Conservation (phyloP, 2,888 invertebrate species). For the Strigamia maritima region DNA sequence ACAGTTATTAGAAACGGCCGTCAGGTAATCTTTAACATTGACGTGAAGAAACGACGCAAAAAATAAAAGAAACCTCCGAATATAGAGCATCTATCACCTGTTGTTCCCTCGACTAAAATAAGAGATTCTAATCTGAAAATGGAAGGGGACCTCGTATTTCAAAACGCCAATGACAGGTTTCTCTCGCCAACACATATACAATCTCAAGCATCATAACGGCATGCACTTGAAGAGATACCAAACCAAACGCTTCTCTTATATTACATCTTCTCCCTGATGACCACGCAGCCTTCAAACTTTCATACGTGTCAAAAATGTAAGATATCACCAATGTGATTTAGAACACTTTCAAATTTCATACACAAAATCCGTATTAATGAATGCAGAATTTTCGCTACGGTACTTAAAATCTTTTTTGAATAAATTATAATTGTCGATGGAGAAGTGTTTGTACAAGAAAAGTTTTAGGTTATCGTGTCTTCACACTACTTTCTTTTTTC, state of each 20-base stretch:
- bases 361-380: too few relatives aligned
- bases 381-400: too few relatives aligned
- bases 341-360: background rate
- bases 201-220: slow-evolving; percentile 16
- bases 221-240: slow-evolving; percentile 13
- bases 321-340: background rate
- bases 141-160: slow-evolving; percentile 34
- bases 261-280: background rate
- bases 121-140: slow-evolving; percentile 32
- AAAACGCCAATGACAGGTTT: slow-evolving; percentile 26
- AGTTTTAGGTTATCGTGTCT: too few relatives aligned
- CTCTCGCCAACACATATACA: slow-evolving; percentile 32
- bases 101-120: slow-evolving; percentile 31
- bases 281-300: slow-evolving; percentile 13
- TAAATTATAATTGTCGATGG: too few relatives aligned
- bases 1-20: slow-evolving; percentile 30
- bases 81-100: slow-evolving; percentile 25
- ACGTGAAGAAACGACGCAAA: slow-evolving; percentile 17
- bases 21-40: slow-evolving; percentile 30
- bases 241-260: slow-evolving; percentile 17
- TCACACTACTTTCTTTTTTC: too few relatives aligned
- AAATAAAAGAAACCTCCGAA: background rate
- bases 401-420: too few relatives aligned
- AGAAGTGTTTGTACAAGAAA: too few relatives aligned
- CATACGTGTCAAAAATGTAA: slow-evolving; percentile 1